A percentile compares a stretch with the other conserved stretches of the same genome.
Evolutionary conservation across 2,113 vertebrate species (phyloP).

Genomic region (Oreochromis aureus): DNA sequence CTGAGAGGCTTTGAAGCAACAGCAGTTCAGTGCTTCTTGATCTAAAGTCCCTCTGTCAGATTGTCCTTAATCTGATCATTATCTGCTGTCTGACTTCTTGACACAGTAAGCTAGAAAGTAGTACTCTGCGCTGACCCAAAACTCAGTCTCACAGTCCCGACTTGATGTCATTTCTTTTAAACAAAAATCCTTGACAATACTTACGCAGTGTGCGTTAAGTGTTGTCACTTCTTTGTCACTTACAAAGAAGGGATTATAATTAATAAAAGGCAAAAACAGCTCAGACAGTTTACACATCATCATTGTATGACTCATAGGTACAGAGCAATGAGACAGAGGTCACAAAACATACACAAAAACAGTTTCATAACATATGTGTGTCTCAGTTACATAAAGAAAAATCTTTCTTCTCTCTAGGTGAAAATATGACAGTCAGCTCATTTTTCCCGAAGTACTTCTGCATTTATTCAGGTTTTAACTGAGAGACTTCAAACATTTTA

Average conservation of each 20-base stretch:
- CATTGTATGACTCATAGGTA: background rate
- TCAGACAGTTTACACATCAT: background rate
- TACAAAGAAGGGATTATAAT: background rate
- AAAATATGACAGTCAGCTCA: background rate
- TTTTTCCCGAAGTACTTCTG: background rate
- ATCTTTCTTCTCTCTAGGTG: background rate
- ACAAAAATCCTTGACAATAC: background rate
- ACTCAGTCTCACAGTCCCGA: background rate
- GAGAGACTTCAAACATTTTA: constrained; percentile 1
- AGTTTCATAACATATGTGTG: background rate
- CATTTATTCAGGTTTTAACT: background rate
- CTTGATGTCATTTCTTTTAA: background rate
- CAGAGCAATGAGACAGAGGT: background rate
- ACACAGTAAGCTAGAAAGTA: constrained; percentile 41
- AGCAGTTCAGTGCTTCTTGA: constrained; percentile 15
- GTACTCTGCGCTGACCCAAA: background rate
- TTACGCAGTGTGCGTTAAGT: background rate
- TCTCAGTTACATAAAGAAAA: background rate
- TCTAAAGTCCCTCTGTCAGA: constrained; percentile 47
- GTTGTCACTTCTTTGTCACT: background rate
- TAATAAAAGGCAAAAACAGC: background rate
- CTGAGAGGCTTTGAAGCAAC: constrained; percentile 6
- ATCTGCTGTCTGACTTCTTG: constrained; percentile 45
- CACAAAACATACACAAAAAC: background rate
- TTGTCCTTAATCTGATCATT: constrained; percentile 63